phyloP scores from a whole-genome alignment of 2,113 vertebrate genomes.

The Sturnira hondurensis region DNA sequence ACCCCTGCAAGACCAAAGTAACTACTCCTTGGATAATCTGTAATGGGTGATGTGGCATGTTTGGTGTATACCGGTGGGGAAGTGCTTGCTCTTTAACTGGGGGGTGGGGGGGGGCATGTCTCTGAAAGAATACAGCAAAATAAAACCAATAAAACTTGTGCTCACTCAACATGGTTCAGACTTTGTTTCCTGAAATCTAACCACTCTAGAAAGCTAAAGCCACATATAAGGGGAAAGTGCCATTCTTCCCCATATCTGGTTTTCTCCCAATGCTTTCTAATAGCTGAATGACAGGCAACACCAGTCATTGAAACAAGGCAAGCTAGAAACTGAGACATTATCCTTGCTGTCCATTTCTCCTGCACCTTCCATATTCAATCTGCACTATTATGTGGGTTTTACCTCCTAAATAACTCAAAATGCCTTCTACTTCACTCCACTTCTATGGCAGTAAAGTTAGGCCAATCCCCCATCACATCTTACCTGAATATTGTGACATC shows the following conservation, averaged over 20 bases:
- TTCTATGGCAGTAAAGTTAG: background rate
- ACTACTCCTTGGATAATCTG: background rate
- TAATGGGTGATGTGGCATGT: background rate
- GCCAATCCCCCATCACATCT: background rate
- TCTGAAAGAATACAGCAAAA: background rate
- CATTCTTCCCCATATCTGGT: background rate
- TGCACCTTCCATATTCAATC: background rate
- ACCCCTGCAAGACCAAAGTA: background rate
- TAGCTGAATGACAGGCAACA: background rate
- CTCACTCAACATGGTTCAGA: background rate
- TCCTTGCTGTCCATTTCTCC: background rate
- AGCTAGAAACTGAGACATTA: background rate
- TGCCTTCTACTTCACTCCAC: background rate
- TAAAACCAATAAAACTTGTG: background rate
- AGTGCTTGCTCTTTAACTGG: background rate
- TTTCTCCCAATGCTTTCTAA: background rate
- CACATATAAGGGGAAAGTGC: background rate
- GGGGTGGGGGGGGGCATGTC: no score
- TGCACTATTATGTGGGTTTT: background rate
- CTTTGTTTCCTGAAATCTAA: background rate
- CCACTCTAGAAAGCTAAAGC: background rate
- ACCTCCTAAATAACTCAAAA: background rate
- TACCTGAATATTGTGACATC: background rate
- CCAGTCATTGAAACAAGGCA: background rate
- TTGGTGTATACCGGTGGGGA: background rate